These are phyloP conservation scores for Siderastrea radians DNA, from an alignment of 92 coral and sea anemone species.

Conservation along the genomic window DNA sequence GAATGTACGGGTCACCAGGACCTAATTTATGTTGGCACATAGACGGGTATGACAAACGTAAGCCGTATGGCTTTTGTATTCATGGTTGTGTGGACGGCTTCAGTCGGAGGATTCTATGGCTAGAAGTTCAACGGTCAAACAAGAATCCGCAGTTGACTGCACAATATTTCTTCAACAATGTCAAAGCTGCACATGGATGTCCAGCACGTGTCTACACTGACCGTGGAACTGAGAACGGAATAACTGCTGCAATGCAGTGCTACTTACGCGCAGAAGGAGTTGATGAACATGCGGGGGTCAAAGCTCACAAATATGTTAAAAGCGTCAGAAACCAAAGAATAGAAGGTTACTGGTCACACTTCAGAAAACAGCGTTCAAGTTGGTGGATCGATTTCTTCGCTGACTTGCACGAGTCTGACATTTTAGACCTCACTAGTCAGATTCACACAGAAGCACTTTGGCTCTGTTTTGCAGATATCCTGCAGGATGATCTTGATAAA, in stretches of 20 bases:
- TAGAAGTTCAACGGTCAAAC: constrained; percentile 79
- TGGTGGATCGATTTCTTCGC: constrained; percentile 82
- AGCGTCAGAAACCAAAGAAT: constrained; percentile 79
- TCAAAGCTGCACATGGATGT: constrained; percentile 73
- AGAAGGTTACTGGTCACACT: constrained; percentile 76
- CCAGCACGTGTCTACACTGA: constrained; percentile 68
- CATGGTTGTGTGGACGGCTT: constrained; percentile 80
- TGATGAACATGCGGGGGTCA: constrained; percentile 71
- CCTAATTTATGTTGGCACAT: constrained; percentile 83
- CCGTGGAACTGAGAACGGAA: constrained; percentile 79
- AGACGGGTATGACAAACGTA: constrained; percentile 76
- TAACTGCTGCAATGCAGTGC: constrained; percentile 74
- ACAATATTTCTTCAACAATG: constrained; percentile 58
- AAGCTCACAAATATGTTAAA: constrained; percentile 69
- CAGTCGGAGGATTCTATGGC: constrained; percentile 76
- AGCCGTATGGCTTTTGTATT: constrained; percentile 76
- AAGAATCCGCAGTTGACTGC: constrained; percentile 70
- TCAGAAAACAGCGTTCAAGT: constrained; percentile 65
- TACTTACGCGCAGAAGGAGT: constrained; percentile 70
- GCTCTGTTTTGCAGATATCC: too few relatives aligned
- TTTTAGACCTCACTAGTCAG: constrained; percentile 65
- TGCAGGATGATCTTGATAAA: too few relatives aligned
- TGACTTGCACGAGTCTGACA: constrained; percentile 69
- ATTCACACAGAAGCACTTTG: constrained; percentile 28
- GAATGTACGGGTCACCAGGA: constrained; percentile 67